Evolutionary conservation across 2,797 vertebrate species (phyloP), one percentile per base, ranked within the genome.

Genomic region (Danio albolineatus): DNA sequence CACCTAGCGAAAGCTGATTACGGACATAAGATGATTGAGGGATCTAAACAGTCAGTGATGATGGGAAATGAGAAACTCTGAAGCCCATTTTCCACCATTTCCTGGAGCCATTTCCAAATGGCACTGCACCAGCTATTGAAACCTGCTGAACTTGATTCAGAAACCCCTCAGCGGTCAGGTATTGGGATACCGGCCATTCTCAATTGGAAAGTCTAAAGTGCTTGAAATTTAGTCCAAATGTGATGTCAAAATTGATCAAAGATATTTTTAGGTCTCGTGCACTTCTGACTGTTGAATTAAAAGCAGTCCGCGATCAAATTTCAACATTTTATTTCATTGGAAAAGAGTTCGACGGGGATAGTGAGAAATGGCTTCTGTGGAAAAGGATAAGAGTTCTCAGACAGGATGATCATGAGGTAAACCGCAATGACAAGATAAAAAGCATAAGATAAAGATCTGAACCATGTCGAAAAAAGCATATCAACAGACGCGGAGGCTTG

Each of bases 381-480:
- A 49, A 73, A 53, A n/a, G 44, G 5, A 39, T 17, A 56, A 5
- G 41, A 16, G 19, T 56, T 65, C 36, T 76, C 46, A 64, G 10
- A 57, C 70, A 64, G 39, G 53, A 53, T 21, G 49, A 46, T 39
- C 36, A 19, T 56, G 51, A 76, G 76, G 69, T 62, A 4, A 83
- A 81, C 78, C 57, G 12, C 62, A 59, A 49, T 51, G 36, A 53
- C 28, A 48, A 77, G 46, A 83, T 81, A 21, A 78, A 49, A 54
- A 51, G 7, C 59, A 51, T 66, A 39, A 71, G 53, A 76, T 57
- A 78, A 39, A 53, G 39, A 77, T 81, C 56, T 53, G 9, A 56
- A 39, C 54, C 9, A 10, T 21, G n/a, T 54, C 51, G 28, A 28
- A 44, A 65, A 39, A 79, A 16, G 51, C 46, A 72, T 4, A 9